These are phyloP conservation scores for Pandemis corylana DNA, from an alignment of 2,888 invertebrate genomes.

Conservation along the genomic window DNA sequence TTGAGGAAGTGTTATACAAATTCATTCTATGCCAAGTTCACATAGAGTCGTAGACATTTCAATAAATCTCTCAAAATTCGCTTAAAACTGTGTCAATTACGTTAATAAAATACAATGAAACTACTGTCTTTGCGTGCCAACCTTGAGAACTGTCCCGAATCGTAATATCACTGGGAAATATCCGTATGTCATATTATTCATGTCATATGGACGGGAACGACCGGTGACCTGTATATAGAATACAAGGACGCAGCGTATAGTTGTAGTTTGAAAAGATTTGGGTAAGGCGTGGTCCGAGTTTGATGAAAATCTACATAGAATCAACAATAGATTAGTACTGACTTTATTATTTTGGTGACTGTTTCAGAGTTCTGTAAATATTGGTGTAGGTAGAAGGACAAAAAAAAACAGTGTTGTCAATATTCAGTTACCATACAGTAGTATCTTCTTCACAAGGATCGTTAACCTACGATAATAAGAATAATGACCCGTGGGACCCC, in stretches of 20 bases:
- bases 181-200: not conserved
- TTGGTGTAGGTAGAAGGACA: too few species aligned
- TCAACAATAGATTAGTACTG: not conserved
- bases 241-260: not conserved
- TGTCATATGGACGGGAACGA: not conserved
- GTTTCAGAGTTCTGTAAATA: too few species aligned
- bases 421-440: too few species aligned
- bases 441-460: too few species aligned
- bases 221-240: conserved; percentile 4
- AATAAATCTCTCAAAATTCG: conserved; percentile 3
- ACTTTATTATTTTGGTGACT: not conserved
- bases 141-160: conserved; percentile 11
- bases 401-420: too few species aligned
- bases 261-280: conserved; percentile 15
- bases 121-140: not conserved
- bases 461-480: too few species aligned
- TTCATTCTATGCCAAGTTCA: not conserved
- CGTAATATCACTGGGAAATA: not conserved
- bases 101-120: conserved; percentile 11
- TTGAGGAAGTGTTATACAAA: not conserved
- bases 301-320: not conserved
- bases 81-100: conserved; percentile 26
- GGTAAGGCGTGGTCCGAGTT: not conserved
- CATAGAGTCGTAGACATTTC: not conserved
- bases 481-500: too few species aligned